Base-by-base conservation (phyloP, 2,113 vertebrate genomes). In the Hiodon alosoides region DNA sequence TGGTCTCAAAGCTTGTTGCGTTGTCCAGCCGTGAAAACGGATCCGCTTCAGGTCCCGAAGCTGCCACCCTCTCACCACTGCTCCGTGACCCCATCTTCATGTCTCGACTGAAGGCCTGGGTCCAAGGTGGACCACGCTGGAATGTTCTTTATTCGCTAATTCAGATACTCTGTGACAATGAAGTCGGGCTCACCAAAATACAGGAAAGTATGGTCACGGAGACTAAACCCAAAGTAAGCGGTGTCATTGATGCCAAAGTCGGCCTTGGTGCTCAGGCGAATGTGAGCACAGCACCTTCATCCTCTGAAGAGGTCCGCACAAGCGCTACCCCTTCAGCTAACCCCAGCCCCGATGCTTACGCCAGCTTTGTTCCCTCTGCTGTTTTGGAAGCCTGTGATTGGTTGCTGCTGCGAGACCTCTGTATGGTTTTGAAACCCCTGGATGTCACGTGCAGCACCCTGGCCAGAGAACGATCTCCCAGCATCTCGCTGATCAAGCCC, bases 381-480 rank as follows among this genome's bases (percentile, higher is more conserved):
- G 16, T n/a, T 0, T 66, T 71, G 31, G 3, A 77, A 17, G 76
- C 71, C 3, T 76, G 77, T 0, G 90, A 91, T 11, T 92, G 90
- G 90, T 86, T 81, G n/a, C 76, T 88, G 53, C 74, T 91, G 67
- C 83, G 87, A 72, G 90, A 91, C 6, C 76, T 89, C 7, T 88
- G 81, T 71, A 79, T 78, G 4, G 85, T 91, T 13, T 87, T 92
- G 67, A 90, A 85, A 80, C 90, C 90, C 5, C 79, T 92, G 79
- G 89, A 90, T 0, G 89, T 92, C 61, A 90, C 91, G 0, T 90
- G 90, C 74, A 86, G 81, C 51, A 91, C 90, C 0, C 88, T 91
- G 1, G 86, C 90, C 79, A 88, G 87, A 62, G 88, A 91, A 67
- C 78, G 80, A 0, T 91, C 90, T 74, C 88, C 90, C 1, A 85